Conservation (phyloP, 2,797 vertebrate genomes). For the Takifugu rubripes region DNA sequence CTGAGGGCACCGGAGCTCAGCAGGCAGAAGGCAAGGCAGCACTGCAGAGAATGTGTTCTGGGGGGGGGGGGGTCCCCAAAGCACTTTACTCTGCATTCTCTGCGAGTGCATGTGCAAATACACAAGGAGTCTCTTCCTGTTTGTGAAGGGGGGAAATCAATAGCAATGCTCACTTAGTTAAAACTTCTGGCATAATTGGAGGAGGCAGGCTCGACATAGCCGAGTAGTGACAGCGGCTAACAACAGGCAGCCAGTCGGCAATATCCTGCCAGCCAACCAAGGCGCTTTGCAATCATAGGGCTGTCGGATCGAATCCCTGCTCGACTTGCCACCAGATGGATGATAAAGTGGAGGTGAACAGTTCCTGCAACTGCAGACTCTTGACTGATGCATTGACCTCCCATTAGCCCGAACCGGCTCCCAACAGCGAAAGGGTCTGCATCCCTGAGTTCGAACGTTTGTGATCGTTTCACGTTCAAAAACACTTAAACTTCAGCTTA, state of each 20-base stretch:
- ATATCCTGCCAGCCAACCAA: conserved; percentile 40
- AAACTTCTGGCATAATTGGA: conserved; percentile 4
- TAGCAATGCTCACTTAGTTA: neutral
- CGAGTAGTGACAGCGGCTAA: conserved; percentile 39
- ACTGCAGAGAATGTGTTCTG: conserved; percentile 12
- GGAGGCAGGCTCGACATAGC: conserved; percentile 15
- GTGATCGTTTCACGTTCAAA: neutral
- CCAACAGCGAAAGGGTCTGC: conserved; percentile 16
- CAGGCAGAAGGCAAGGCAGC: conserved; percentile 45
- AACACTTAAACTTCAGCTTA: too few relatives aligned
- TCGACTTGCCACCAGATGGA: conserved; percentile 37
- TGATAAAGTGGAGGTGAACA: conserved; percentile 47
- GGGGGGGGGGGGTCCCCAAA: neutral
- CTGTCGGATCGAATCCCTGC: conserved; percentile 57
- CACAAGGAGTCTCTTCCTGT: neutral
- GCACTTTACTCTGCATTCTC: neutral
- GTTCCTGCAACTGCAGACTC: conserved; percentile 51
- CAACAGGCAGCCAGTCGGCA: conserved; percentile 25
- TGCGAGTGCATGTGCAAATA: conserved; percentile 1
- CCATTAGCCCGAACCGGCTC: conserved; percentile 22
- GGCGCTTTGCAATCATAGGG: conserved; percentile 50
- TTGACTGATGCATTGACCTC: conserved; percentile 47
- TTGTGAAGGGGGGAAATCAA: conserved; percentile 10
- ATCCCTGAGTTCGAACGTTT: conserved; percentile 20
- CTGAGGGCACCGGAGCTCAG: conserved; percentile 62